phyloP scores from a whole-genome alignment of 2,888 invertebrate genomes.

The Anoncus sp. region DNA sequence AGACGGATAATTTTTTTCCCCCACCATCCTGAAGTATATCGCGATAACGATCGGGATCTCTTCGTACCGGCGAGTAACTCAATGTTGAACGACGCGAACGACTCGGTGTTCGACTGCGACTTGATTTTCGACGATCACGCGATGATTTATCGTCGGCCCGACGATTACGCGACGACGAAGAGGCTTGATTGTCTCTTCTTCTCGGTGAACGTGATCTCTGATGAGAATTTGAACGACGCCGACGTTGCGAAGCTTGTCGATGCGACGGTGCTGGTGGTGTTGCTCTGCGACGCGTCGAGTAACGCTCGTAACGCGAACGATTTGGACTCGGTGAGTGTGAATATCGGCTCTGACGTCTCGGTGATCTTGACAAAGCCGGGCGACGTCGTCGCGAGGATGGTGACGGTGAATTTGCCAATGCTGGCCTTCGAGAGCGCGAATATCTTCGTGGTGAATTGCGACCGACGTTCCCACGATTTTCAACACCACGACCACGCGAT shows the following conservation, averaged over 20 bases:
- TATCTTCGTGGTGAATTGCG: constrained; percentile 74
- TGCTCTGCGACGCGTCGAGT: constrained; percentile 66
- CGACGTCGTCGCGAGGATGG: constrained; percentile 73
- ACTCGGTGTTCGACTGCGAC: constrained; percentile 79
- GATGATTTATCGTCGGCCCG: constrained; percentile 69
- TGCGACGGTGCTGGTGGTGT: constrained; percentile 68
- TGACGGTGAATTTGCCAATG: constrained; percentile 55
- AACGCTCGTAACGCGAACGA: constrained; percentile 76
- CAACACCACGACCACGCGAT: constrained; percentile 67
- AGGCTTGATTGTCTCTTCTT: constrained; percentile 43
- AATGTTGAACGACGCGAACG: constrained; percentile 84
- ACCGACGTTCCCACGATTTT: constrained; percentile 57
- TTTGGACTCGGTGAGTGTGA: constrained; percentile 76
- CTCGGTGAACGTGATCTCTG: constrained; percentile 70
- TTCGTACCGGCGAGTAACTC: constrained; percentile 89
- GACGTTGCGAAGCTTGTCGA: constrained; percentile 68
- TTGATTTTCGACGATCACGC: constrained; percentile 69
- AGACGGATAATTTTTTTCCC: constrained; percentile 68
- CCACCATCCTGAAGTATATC: constrained; percentile 87
- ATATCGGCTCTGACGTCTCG: constrained; percentile 76
- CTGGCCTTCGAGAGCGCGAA: constrained; percentile 72
- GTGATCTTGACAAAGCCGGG: constrained; percentile 73
- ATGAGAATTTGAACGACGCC: constrained; percentile 56
- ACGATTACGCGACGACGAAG: constrained; percentile 52
- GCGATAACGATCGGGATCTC: constrained; percentile 88